Percentiles rank a stretch among this genome's conserved stretches.
These are phyloP conservation scores for Chloroclysta siterata DNA, from an alignment of 2,888 invertebrate genomes.

Conservation along the genomic window DNA sequence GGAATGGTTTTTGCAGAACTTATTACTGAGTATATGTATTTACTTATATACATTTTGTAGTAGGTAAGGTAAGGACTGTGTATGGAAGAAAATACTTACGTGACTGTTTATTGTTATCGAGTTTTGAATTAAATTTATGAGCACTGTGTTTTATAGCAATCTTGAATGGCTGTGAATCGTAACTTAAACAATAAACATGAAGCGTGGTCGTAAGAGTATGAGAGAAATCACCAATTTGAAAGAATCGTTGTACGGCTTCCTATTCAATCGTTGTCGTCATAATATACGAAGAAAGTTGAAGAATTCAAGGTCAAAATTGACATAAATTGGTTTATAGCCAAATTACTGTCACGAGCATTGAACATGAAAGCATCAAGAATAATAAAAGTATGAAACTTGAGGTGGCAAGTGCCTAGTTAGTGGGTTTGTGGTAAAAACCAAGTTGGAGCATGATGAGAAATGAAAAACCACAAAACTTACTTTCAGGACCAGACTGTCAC, in stretches of 20 bases:
- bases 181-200: too few species aligned
- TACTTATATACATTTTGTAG: too few species aligned
- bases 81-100: too few species aligned
- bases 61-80: too few species aligned
- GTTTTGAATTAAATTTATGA: not conserved
- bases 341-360: not conserved
- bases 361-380: not conserved
- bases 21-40: too few species aligned
- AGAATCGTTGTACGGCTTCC: too few species aligned
- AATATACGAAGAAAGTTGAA: not conserved
- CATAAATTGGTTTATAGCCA: conserved; percentile 6
- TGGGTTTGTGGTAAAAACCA: conserved; percentile 8
- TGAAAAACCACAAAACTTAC: conserved; percentile 3
- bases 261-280: too few species aligned
- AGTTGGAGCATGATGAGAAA: not conserved
- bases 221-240: too few species aligned
- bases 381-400: not conserved
- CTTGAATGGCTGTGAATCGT: too few species aligned
- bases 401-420: not conserved
- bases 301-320: conserved; percentile 3
- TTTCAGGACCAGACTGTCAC: conserved; percentile 1
- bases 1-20: too few species aligned
- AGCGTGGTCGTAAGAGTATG: too few species aligned
- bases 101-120: too few species aligned
- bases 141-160: not conserved